Conservation (phyloP, 2,797 vertebrate genomes). For the Aphelocoma californica region DNA sequence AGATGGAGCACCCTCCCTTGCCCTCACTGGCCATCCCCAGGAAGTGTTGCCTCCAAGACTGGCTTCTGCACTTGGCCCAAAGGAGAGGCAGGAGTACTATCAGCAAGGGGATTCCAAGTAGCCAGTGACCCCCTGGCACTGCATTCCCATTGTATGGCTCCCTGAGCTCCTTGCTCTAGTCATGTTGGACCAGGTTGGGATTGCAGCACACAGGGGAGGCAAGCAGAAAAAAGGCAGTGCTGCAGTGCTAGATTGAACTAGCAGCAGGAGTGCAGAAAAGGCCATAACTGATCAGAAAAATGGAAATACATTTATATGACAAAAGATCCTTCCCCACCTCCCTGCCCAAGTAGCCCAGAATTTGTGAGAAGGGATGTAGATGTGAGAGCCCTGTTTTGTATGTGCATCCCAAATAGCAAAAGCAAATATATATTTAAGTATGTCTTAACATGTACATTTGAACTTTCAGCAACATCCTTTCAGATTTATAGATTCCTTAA, state of each 20-base stretch:
- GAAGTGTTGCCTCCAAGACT: rapidly evolving
- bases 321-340: rapidly evolving
- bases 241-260: neutral
- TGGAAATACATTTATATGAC: neutral
- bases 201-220: rapidly evolving
- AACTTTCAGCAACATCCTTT: neutral
- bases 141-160: neutral
- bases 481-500: neutral
- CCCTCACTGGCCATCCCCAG: neutral
- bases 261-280: neutral
- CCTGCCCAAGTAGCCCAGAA: rapidly evolving
- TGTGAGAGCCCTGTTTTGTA: neutral
- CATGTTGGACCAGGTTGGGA: rapidly evolving
- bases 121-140: rapidly evolving
- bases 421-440: neutral
- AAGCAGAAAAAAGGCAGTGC: neutral
- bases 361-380: neutral
- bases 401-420: neutral
- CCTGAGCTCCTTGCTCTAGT: neutral
- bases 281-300: neutral
- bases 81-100: neutral
- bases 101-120: neutral
- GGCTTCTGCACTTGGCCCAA: neutral
- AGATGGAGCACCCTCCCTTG: neutral
- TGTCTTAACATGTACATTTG: neutral